Evolutionary conservation across 2,888 invertebrate genomes (phyloP), one percentile per base, ranked within the genome.

Genomic region (Calameuta idolon): DNA sequence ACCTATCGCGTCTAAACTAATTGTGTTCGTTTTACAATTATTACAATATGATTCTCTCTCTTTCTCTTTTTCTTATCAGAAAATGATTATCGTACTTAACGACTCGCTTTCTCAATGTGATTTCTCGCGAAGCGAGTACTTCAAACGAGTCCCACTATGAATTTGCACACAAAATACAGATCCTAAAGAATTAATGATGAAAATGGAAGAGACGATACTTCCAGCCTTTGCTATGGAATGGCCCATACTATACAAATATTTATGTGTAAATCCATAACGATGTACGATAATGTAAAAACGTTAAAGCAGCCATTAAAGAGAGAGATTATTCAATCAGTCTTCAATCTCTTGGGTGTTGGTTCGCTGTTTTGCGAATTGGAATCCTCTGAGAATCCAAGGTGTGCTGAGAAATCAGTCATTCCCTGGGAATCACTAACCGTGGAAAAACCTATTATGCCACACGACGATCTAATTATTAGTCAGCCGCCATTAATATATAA

Each of bases 381-480:
- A 90, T 97, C 97, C 92, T 97, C 97, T 0, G 97, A 97, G 91
- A 97, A 97, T 83, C 96, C 96, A 93, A 97, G 94, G 88, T 96
- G 95, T 33, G 95, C 94, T n/a, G 97, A 96, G 88, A 96, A 96
- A 83, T 97, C 97, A 37, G 96, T 96, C 1, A 97, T 95, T 30
- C 97, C 97, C 92, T 97, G 97, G 1, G 97, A 97, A 92, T 97
- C 97, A 90, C 97, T 97, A 11, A 97, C 97, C 84, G 97, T 96
- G 31, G 97, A 97, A 91, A 97, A 97, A 93, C 97, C 97, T 97
- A 91, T 12, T 92, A 92, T 55, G 55, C 55, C 55, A 55, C 55
- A 55, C 55, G 55, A 55, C 55, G 55, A 55, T 55, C 55, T 55
- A 55, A 55, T 55, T 55, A 55, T 55, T 55, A 55, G 23, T 55